phyloP scores from a whole-genome alignment of 1,140 invertebrate species.

The Conopomorpha cramerella region DNA sequence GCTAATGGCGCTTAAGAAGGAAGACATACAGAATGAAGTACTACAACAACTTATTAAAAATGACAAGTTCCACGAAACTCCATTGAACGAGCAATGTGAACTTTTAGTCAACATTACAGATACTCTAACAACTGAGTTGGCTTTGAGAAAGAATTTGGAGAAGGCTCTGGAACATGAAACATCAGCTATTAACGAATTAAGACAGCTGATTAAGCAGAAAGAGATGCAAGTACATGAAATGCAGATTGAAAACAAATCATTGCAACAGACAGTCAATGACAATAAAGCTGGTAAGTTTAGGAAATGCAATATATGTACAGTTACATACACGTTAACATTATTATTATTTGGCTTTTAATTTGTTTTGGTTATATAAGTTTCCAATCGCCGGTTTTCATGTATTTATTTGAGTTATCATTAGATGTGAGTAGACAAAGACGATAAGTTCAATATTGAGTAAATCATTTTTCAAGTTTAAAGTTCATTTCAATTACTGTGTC shows the following conservation, averaged over 20 bases:
- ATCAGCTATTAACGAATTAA: conserved; percentile 8
- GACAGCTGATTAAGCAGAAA: conserved; percentile 10
- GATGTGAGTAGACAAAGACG: too few relatives aligned
- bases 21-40: conserved; percentile 8
- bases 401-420: too few relatives aligned
- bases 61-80: not conserved
- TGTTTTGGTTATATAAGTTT: too few relatives aligned
- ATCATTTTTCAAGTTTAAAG: too few relatives aligned
- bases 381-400: too few relatives aligned
- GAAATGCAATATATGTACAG: too few relatives aligned
- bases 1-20: conserved; percentile 8
- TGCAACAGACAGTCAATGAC: conserved; percentile 12
- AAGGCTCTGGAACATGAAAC: conserved; percentile 13
- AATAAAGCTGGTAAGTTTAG: conserved; percentile 17
- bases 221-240: conserved; percentile 10
- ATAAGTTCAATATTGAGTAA: too few relatives aligned
- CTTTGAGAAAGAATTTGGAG: conserved; percentile 9
- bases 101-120: conserved; percentile 13
- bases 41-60: conserved; percentile 9
- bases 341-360: too few relatives aligned
- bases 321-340: too few relatives aligned
- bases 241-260: conserved; percentile 11
- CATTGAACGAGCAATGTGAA: conserved; percentile 8
- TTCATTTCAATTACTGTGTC: too few relatives aligned
- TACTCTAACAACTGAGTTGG: conserved; percentile 11